A percentile compares a stretch with the other conserved stretches of the same genome.
phyloP scores from a whole-genome alignment of 2,888 invertebrate species.

The Pherbina coryleti region DNA sequence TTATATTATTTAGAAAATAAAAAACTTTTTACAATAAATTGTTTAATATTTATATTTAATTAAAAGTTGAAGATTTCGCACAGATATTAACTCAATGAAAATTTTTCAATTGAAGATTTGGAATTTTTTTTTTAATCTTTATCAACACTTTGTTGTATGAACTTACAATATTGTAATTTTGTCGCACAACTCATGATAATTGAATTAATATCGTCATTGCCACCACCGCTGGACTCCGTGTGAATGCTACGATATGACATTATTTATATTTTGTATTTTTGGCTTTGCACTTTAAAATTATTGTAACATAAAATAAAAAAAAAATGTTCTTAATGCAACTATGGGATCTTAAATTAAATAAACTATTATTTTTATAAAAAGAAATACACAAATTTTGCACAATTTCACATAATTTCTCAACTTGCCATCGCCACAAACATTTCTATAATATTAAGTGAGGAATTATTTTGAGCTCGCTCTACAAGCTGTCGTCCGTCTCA shows the following conservation, averaged over 20 bases:
- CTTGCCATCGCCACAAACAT: constrained; percentile 6
- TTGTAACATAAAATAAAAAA: background rate
- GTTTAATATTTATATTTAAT: too few relatives aligned
- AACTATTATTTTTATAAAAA: background rate
- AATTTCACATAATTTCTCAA: constrained; percentile 5
- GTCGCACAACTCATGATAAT: constrained; percentile 49
- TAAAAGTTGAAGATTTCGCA: too few relatives aligned
- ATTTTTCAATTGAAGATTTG: background rate
- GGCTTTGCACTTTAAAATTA: background rate
- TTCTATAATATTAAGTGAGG: constrained; percentile 17
- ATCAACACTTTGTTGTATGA: background rate
- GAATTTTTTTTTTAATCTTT: background rate
- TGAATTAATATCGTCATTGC: constrained; percentile 46
- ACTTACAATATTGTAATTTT: constrained; percentile 47
- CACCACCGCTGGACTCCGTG: constrained; percentile 28
- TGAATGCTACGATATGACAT: constrained; percentile 30
- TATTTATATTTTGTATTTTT: background rate
- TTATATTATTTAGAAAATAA: too few relatives aligned
- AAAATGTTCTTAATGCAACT: background rate
- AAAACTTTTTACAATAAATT: too few relatives aligned
- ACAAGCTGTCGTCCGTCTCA: background rate
- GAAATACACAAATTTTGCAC: background rate
- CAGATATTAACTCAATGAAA: too few relatives aligned
- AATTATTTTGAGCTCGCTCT: constrained; percentile 15
- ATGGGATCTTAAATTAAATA: background rate